A percentile compares a stretch with the other conserved stretches of the same genome.
phyloP scores from a whole-genome alignment of 2,797 vertebrate species.

The Pseudomugil tenellus region DNA sequence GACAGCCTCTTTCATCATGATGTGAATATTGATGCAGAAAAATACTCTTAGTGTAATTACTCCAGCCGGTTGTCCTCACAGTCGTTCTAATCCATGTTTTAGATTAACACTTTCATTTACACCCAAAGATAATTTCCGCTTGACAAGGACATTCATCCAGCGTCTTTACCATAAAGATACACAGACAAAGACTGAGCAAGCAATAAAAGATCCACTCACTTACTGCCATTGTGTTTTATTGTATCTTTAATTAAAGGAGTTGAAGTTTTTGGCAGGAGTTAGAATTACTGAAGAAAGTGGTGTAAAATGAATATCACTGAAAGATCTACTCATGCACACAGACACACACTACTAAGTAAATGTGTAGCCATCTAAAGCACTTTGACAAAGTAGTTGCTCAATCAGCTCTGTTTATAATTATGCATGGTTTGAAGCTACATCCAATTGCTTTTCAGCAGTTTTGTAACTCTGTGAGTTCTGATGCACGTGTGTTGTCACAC shows the following conservation, averaged over 20 bases:
- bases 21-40: slow-evolving; percentile 71
- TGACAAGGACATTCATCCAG: slow-evolving; percentile 64
- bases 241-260: slow-evolving; percentile 69
- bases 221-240: slow-evolving; percentile 45
- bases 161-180: slow-evolving; percentile 61
- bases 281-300: slow-evolving; percentile 41
- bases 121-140: slow-evolving; percentile 59
- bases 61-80: slow-evolving; percentile 55
- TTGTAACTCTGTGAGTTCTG: slow-evolving; percentile 17
- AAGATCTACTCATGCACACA: slow-evolving; percentile 6
- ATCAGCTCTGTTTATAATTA: slow-evolving; percentile 48
- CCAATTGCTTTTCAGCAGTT: slow-evolving; percentile 7
- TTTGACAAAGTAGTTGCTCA: slow-evolving; percentile 40
- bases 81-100: slow-evolving; percentile 54
- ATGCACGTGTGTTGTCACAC: neutral
- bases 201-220: slow-evolving; percentile 47
- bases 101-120: slow-evolving; percentile 58
- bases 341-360: slow-evolving; percentile 14
- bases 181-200: slow-evolving; percentile 49
- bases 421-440: slow-evolving; percentile 25
- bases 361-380: slow-evolving; percentile 41
- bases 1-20: slow-evolving; percentile 43
- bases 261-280: slow-evolving; percentile 47
- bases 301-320: slow-evolving; percentile 36
- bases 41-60: slow-evolving; percentile 75